Evolutionary conservation across 2,888 invertebrate species (phyloP).

Genomic region (Phyto melanocephala): DNA sequence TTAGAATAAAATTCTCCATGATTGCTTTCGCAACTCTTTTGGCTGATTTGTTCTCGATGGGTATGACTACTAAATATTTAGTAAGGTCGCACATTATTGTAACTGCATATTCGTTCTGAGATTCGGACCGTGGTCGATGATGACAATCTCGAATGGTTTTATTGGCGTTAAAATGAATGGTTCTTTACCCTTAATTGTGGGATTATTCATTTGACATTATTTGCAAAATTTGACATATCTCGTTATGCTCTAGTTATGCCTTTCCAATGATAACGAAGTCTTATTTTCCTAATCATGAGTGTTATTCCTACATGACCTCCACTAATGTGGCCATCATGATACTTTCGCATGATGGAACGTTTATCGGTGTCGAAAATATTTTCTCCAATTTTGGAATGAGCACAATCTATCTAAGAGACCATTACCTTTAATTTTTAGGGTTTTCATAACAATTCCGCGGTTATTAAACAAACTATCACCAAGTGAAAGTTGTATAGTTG

Average conservation of each 20-base stretch:
- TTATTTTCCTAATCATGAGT: neutral
- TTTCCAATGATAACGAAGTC: neutral
- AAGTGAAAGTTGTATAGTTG: too few relatives aligned
- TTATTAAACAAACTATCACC: neutral
- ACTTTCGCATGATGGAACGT: neutral
- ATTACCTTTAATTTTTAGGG: neutral
- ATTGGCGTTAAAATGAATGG: too few relatives aligned
- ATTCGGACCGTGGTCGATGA: neutral
- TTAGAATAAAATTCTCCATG: too few relatives aligned
- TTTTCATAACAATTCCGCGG: neutral
- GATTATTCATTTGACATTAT: neutral
- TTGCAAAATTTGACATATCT: neutral
- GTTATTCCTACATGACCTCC: neutral
- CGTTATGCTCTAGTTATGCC: neutral
- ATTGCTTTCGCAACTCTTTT: too few relatives aligned
- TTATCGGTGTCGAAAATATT: neutral
- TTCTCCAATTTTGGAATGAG: neutral
- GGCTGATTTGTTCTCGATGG: too few relatives aligned
- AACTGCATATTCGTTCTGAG: too few relatives aligned
- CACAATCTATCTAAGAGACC: too few relatives aligned
- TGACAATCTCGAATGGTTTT: neutral
- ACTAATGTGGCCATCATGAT: neutral
- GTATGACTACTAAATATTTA: too few relatives aligned
- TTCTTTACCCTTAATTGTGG: neutral
- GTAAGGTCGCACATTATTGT: too few relatives aligned